Base-by-base conservation (phyloP, 2,888 invertebrate species). In the Epinotia nisella region DNA sequence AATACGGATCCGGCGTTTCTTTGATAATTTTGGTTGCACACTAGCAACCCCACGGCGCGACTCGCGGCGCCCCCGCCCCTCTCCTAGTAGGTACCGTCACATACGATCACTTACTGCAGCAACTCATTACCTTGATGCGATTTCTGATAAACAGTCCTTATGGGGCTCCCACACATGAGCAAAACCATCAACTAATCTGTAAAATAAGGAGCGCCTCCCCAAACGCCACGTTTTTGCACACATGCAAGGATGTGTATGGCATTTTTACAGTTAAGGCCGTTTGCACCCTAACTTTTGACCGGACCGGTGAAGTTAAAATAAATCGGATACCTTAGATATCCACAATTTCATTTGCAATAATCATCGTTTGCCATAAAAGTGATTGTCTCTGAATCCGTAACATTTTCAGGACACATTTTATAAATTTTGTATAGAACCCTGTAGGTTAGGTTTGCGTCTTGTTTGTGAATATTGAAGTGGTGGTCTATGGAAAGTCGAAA, bases 61-160 rank as follows among this genome's bases (percentile, higher is more conserved):
- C 55, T 55, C 76, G 74, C 59, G 53, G 19, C 71, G 74, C 77
- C 74, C 79, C 79, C 76, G 79, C 72, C 76, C 62, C 76, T 78
- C 81, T 79, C 79, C 76, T 76, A 82, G 80, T n/a, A n/a, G n/a
- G n/a, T 80, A 83, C 78, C 78, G 75, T 80, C 83, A 83, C 83
- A 86, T 79, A 83, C 83, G 84, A 83, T 85, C 83, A 84, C 83
- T 83, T 83, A 81, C 82, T 84, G 81, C 83, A 84, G 79, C 79
- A 84, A 81, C 82, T 85, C 81, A 85, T 87, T 86, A 86, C 81
- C 77, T 79, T 83, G 80, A 84, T 85, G 81, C 77, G 78, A 80
- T 80, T 78, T 76, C 76, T 74, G 71, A 78, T 77, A 80, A 73
- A 69, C 72, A 76, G 74, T 70, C 66, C 1, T 39, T 56, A 56